Evolutionary conservation across 2,888 invertebrate species (phyloP).

Genomic region (Eugnorisma glareosa): DNA sequence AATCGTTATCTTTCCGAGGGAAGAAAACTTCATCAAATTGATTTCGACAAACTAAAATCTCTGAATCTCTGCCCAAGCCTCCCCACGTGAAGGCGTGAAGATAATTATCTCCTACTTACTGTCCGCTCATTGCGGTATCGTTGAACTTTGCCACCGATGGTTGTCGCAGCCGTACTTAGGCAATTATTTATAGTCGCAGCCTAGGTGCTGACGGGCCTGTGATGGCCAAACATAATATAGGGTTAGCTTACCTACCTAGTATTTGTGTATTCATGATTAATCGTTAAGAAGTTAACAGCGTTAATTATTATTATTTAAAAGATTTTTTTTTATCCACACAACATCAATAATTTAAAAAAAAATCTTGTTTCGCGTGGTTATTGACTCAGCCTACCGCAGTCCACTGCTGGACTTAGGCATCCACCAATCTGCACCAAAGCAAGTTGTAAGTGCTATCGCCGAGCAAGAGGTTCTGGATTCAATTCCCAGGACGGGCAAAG

Average conservation of each 20-base stretch:
- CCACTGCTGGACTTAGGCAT: background rate
- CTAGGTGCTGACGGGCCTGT: conserved; percentile 37
- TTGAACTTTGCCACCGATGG: conserved; percentile 70
- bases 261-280: conserved; percentile 25
- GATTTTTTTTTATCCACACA: no score
- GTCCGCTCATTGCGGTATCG: conserved; percentile 61
- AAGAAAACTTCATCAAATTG: conserved; percentile 3
- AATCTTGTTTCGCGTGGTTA: background rate
- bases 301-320: background rate
- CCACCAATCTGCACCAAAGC: background rate
- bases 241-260: conserved; percentile 16
- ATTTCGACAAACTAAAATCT: conserved; percentile 14
- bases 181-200: conserved; percentile 60
- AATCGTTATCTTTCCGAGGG: background rate
- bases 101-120: conserved; percentile 66
- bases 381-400: background rate
- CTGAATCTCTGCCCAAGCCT: conserved; percentile 30
- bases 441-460: background rate
- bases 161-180: conserved; percentile 61
- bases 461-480: background rate
- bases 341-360: no score
- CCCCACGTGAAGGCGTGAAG: conserved; percentile 44
- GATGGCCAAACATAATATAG: conserved; percentile 35
- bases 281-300: background rate
- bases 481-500: background rate